Evolutionary conservation across 2,888 invertebrate species (phyloP), one percentile per base, ranked within the genome.

Genomic region (Nomada fabriciana): DNA sequence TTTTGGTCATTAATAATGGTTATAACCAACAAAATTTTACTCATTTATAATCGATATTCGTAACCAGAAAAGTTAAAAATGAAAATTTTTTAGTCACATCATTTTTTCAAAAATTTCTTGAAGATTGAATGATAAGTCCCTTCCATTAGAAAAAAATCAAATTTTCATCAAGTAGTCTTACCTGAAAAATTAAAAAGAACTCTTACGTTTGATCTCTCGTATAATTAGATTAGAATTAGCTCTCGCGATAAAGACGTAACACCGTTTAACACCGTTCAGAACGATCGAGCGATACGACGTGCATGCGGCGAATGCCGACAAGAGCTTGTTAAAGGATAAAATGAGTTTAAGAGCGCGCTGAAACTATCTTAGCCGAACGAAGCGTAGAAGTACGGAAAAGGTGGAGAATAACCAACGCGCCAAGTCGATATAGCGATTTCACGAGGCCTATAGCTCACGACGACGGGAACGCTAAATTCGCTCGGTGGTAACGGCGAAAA

Each of bases 401-500:
- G 61, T 15, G 36, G 29, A 29, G n/a, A 47, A 18, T n/a, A 15
- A 36, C 5, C 0, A 25, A 15, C 13, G 18, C 42, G 55, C 36
- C 50, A 65, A 78, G 80, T 74, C 77, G 83, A 83, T 82, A 77
- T 59, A 76, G 78, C 74, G 86, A 84, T 86, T 84, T 55, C 72
- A 68, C 59, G 61, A 53, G 55, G 61, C 23, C 69, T 70, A 73
- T 87, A 83, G 73, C 78, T 83, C 83, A 83, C 78, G 23, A 53
- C 52, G 60, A 70, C 70, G 69, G 65, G 60, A 25, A 76, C 68
- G 83, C 25, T 84, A 79, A 84, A 84, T 87, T 87, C 79, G 78
- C 71, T 69, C 73, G 71, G 57, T 70, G 76, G 79, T 59, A 74
- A 74, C 83, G 52, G 70, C 70, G 83, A 83, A 79, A 83, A 83